Evolutionary conservation across 2,797 vertebrate species (phyloP).

Genomic region (Morelia viridis): DNA sequence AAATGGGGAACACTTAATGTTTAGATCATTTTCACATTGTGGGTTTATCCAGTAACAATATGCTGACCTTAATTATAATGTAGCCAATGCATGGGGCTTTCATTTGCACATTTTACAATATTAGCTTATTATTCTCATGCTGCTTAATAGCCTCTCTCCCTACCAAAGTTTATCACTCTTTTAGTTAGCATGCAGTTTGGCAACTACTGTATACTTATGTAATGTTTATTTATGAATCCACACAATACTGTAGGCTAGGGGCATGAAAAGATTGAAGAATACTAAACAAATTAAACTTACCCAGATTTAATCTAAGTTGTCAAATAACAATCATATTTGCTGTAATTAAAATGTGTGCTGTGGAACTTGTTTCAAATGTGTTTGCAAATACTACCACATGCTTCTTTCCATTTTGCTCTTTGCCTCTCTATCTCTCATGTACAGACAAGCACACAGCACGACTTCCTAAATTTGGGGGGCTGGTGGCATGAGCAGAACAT

Average conservation of each 20-base stretch:
- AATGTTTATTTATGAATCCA: slow-evolving; percentile 1
- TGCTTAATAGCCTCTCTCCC: not conserved
- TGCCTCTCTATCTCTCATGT: not conserved
- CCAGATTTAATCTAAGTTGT: not conserved
- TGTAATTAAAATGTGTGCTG: not conserved
- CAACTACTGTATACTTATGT: not conserved
- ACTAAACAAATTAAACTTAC: not conserved
- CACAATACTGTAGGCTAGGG: not conserved
- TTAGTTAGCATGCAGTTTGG: slow-evolving; percentile 10
- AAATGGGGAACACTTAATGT: not conserved
- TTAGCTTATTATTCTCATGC: not conserved
- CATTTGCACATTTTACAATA: slow-evolving; percentile 8
- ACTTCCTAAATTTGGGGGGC: too few relatives aligned
- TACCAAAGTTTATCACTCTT: not conserved
- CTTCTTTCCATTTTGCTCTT: not conserved
- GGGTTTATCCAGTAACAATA: slow-evolving; percentile 9
- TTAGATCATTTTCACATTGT: not conserved
- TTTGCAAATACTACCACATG: not conserved
- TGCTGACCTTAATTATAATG: not conserved
- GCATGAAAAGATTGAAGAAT: not conserved
- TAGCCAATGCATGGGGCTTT: not conserved
- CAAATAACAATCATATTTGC: not conserved
- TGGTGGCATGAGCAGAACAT: too few relatives aligned
- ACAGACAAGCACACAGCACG: not conserved
- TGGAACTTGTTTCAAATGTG: not conserved